Evolutionary conservation across 2,888 invertebrate species (phyloP), one percentile per base, ranked within the genome.

Genomic region (Machimus atricapillus): DNA sequence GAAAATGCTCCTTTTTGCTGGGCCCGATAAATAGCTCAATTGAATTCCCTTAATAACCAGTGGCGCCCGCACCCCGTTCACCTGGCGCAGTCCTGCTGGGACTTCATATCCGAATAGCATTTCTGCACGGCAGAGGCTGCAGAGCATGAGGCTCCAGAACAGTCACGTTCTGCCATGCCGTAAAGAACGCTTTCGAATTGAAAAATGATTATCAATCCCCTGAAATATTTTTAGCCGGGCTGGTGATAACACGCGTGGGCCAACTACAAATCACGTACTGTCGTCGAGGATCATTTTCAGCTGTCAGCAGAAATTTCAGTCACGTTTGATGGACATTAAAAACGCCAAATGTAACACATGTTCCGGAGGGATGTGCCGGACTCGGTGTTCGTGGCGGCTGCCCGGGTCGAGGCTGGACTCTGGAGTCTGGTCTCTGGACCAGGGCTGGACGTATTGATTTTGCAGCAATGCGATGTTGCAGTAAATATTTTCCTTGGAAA

Each of bases 311-410:
- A 86, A 56, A 86, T 86, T 86, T 86, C 77, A 77, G 86, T 86
- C 86, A 86, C 86, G 86, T 86, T 86, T 86, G 86, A 86, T 86
- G 86, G 77, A 74, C 86, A 86, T 86, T 86, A 86, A 86, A 86
- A 86, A 77, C 86, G 56, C 56, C 76, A 86, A 86, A 74, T 86
- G 77, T 86, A 86, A 76, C 86, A 77, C 76, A 86, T 86, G 86
- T 77, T 86, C 46, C 40, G 56, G 27, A 40, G 82, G 31, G 56
- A 58, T 27, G 58, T 23, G 58, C 58, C 9, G 58, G 58, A 9
- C n/a, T 58, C 23, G 19, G 23, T 8, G 66, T 66, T 66, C 66
- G 66, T 66, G 66, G 66, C 23, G 23, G 58, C 23, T 58, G 58
- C 23, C 58, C 58, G 58, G 58, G 58, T 58, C 58, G 58, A 58